phyloP scores from a whole-genome alignment of 2,797 vertebrate species.

The Paguma larvata region DNA sequence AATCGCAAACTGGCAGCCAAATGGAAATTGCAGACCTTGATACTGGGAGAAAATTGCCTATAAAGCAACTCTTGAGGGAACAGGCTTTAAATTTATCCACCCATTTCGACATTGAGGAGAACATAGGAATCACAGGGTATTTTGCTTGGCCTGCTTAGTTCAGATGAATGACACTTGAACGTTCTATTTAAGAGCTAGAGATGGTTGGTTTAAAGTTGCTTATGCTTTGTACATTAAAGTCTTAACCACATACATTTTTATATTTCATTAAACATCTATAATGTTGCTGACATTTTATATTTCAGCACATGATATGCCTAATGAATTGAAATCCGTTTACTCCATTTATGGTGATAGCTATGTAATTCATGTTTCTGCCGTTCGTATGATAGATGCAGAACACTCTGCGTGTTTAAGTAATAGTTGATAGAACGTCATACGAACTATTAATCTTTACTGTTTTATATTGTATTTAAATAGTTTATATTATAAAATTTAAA shows the following conservation, averaged over 20 bases:
- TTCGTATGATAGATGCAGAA: background rate
- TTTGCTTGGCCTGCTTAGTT: conserved; percentile 89
- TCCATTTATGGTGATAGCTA: background rate
- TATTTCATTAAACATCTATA: conserved; percentile 67
- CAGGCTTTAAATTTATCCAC: conserved; percentile 92
- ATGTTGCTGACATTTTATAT: conserved; percentile 49
- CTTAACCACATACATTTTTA: conserved; percentile 51
- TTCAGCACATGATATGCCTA: background rate
- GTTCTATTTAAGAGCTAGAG: conserved; percentile 84
- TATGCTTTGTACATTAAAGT: conserved; percentile 23
- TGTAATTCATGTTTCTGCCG: conserved; percentile 39
- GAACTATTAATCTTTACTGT: background rate
- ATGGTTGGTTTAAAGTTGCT: conserved; percentile 61
- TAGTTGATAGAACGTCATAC: background rate
- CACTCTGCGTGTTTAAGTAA: conserved; percentile 29
- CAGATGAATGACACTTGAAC: conserved; percentile 85
- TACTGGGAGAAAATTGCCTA: conserved; percentile 92
- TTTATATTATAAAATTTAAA: conserved; percentile 35
- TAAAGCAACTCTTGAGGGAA: conserved; percentile 92
- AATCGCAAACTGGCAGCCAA: conserved; percentile 92
- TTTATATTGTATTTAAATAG: conserved; percentile 15
- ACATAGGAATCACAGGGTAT: conserved; percentile 87
- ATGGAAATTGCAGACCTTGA: conserved; percentile 92
- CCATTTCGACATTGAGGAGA: conserved; percentile 90
- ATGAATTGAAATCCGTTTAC: conserved; percentile 33